Conservation (phyloP, 1,140 invertebrate species). For the Cherax quadricarinatus region DNA sequence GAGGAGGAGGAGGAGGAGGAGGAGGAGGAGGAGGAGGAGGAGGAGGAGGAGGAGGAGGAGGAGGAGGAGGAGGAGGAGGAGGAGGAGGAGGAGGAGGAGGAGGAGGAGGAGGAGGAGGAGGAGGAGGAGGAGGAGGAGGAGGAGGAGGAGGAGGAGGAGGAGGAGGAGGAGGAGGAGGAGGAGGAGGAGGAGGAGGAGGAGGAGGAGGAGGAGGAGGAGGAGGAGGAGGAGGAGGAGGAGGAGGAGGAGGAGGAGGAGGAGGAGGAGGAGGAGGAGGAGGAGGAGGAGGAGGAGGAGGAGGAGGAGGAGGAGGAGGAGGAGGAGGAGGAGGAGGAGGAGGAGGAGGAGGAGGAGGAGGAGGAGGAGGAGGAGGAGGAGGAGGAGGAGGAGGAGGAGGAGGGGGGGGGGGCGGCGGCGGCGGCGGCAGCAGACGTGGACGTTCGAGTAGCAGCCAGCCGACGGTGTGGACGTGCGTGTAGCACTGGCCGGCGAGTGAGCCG, state of each 20-base stretch:
- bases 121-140: neutral
- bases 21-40: neutral
- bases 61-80: neutral
- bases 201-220: too few relatives aligned
- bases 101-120: too few relatives aligned
- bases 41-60: neutral
- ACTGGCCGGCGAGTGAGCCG: too few relatives aligned
- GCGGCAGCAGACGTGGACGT: too few relatives aligned
- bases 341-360: neutral
- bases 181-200: too few relatives aligned
- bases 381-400: neutral
- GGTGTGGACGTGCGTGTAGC: too few relatives aligned
- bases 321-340: neutral
- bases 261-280: neutral
- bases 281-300: neutral
- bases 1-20: neutral
- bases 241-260: neutral
- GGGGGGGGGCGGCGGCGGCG: neutral
- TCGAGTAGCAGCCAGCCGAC: too few relatives aligned
- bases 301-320: neutral
- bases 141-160: neutral
- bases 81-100: too few relatives aligned
- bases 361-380: neutral
- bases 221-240: neutral
- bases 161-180: neutral